Base-by-base conservation (phyloP, 2,113 vertebrate genomes). In the Actinemys pallida region DNA sequence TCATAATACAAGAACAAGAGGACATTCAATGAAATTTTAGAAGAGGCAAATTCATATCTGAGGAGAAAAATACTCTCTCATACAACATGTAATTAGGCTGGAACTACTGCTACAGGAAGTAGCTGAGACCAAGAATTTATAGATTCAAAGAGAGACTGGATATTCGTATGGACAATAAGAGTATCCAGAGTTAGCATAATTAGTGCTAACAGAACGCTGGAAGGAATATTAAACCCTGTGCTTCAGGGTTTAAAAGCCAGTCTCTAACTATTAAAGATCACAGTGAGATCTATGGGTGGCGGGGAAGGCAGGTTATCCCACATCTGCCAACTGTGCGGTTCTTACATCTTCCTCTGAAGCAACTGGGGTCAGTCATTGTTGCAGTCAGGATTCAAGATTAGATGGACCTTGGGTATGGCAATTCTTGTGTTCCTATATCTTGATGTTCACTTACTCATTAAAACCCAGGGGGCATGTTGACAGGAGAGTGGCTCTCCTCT, bases 301-400 rank as follows among this genome's bases (percentile, higher is more conserved):
- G 13, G 29, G 80, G n/a, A n/a, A 92, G 24, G n/a, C 59, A 69
- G 16, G 69, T 25, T 95, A 53, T 57, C 65, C 95, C 35, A 49
- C 81, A 56, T 52, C 42, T 52, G 27, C 47, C 78, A 82, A 78
- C 76, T 83, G 50, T 39, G 27, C 20, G 72, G 45, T 89, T 88
- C 20, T 42, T 92, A 89, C 93, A 93, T 54, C 19, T 50, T 84
- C 90, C 93, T 57, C 81, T 81, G 94, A 92, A 96, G 78, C 87
- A 91, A 57, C 57, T 84, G 1, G 2, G 90, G 65, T 53, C 42
- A 54, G 31, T 82, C 90, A 84, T 12, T 75, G 39, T 42, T 24
- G n/a, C 19, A 75, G 20, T 24, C 22, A 42, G 19, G 4, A 20
- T 42, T 22, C 69, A 24, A 24, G 69, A 75, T 42, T 42, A 75